Conservation (phyloP, 2,113 vertebrate species). For the Geococcyx californianus region DNA sequence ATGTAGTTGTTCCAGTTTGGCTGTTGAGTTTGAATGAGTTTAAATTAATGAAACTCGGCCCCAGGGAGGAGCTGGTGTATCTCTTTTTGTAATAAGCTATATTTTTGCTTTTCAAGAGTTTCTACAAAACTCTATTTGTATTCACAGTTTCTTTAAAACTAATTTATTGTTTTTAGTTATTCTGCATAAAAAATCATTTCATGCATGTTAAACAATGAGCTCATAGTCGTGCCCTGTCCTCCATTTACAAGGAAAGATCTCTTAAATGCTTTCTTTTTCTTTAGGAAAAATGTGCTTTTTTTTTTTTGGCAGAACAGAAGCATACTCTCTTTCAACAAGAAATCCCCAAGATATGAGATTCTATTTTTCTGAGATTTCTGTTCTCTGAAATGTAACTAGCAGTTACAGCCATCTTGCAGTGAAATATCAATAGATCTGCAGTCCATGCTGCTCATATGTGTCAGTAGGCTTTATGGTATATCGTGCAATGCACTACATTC, state of each 20-base stretch:
- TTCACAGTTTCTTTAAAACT: slow-evolving; percentile 51
- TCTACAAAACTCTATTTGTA: slow-evolving; percentile 27
- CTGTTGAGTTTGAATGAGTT: background rate
- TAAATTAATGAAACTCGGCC: background rate
- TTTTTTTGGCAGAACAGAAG: slow-evolving; percentile 20
- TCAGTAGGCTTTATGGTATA: background rate
- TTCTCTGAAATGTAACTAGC: background rate
- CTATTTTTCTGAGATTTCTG: background rate
- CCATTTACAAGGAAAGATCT: slow-evolving; percentile 20
- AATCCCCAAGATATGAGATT: background rate
- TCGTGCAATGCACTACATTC: background rate
- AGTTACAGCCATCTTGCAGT: background rate
- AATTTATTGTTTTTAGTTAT: slow-evolving; percentile 29
- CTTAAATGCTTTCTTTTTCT: slow-evolving; percentile 26
- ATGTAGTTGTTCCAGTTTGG: background rate
- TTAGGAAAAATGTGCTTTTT: background rate
- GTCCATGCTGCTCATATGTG: fast-evolving
- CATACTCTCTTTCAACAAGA: background rate
- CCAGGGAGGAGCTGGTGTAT: background rate
- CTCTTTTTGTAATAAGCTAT: background rate
- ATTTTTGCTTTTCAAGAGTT: slow-evolving; percentile 41
- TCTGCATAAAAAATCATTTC: slow-evolving; percentile 26
- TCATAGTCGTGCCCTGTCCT: background rate
- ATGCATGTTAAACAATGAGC: slow-evolving; percentile 26
- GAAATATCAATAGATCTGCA: background rate